Evolutionary conservation across 1,140 invertebrate genomes (phyloP), one percentile per base, ranked within the genome.

Genomic region (Trypoxylus dichotomus): DNA sequence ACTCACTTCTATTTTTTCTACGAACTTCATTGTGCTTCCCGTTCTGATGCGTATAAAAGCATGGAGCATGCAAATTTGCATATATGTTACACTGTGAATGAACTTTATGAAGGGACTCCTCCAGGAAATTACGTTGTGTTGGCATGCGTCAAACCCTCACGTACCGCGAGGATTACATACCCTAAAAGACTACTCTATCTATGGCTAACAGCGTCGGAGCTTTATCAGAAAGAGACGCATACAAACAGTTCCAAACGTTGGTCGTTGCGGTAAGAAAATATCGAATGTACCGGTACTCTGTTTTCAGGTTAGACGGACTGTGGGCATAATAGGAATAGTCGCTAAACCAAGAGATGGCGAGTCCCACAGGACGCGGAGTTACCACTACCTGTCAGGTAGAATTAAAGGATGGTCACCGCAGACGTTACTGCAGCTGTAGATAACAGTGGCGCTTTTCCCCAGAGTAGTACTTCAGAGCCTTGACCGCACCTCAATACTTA

Each of bases 351-450:
- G 82, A 83, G 83, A 79, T 37, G 82, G 81, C 83, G 83, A 82
- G 82, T 84, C 77, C 82, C 82, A 75, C 79, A 77, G 78, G 77
- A 78, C 77, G 80, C 54, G 42, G 63, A 60, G 79, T 79, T 68
- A 68, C 80, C 83, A 83, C 81, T 81, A 85, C 84, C 83, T 85
- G 84, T 85, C 84, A 85, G 80, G 63, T 76, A 74, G 82, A 84
- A 85, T 85, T 85, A 85, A 85, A 84, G 83, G 80, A 83, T 82
- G 80, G 83, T 60, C 76, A 74, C 80, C 80, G 82, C 82, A 83
- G 83, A 81, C 80, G 82, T 79, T 83, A 77, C 80, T 80, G 81
- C 79, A 79, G 79, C 79, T 79, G 81, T 83, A 84, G 84, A 83
- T 83, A 84, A 83, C 84, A 78, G 78, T 79, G 79, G 79, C 78